These are phyloP conservation scores for Scaptodrosophila lebanonensis DNA, from an alignment of 1,140 invertebrate species.

Conservation along the genomic window DNA sequence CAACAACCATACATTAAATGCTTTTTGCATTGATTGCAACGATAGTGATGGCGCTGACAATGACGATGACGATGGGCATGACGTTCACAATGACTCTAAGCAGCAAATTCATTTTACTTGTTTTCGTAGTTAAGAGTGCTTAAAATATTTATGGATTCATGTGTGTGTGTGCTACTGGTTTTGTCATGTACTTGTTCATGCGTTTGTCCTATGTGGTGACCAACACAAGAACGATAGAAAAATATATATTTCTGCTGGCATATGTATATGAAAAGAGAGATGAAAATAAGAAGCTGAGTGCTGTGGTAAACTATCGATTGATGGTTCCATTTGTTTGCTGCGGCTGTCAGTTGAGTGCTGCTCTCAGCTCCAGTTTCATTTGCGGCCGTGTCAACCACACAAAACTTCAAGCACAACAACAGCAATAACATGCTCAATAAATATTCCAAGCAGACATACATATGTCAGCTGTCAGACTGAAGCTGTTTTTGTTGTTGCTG, in stretches of 20 bases:
- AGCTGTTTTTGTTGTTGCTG: background rate
- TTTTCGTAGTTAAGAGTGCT: conserved; percentile 3
- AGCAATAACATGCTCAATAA: conserved; percentile 27
- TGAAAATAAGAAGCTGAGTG: background rate
- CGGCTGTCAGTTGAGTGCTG: too few species aligned
- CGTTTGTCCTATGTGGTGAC: too few species aligned
- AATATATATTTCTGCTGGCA: too few species aligned
- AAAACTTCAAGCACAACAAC: conserved; percentile 5
- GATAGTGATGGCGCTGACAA: conserved; percentile 1
- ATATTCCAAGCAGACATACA: conserved; percentile 28
- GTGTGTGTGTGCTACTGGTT: too few species aligned
- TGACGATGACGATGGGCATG: background rate
- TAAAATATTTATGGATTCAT: too few species aligned
- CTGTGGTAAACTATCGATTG: background rate
- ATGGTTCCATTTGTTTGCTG: too few species aligned
- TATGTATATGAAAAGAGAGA: conserved; percentile 17
- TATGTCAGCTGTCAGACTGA: conserved; percentile 11
- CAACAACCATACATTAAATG: conserved; percentile 20
- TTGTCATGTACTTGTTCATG: too few species aligned
- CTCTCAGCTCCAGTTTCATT: conserved; percentile 5
- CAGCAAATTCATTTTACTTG: conserved; percentile 55
- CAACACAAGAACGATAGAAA: too few species aligned
- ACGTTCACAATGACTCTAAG: conserved; percentile 33
- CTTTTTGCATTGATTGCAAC: conserved; percentile 34
- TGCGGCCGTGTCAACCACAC: conserved; percentile 35